Evolutionary conservation across 1,140 invertebrate genomes (phyloP), one percentile per base, ranked within the genome.

Genomic region (Brachionus calyciflorus): DNA sequence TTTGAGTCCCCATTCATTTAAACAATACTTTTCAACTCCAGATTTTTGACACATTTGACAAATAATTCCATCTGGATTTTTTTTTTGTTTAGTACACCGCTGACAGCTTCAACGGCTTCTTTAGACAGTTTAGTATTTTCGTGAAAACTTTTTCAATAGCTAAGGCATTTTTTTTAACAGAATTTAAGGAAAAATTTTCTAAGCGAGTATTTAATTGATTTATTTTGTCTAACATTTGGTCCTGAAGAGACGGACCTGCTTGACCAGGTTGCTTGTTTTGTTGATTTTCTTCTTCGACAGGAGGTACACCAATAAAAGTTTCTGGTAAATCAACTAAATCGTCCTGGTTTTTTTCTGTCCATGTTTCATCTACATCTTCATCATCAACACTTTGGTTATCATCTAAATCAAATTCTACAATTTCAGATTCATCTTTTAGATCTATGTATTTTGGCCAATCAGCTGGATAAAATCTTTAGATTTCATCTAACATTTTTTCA

Each of bases 121-220:
- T 28, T 30, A 57, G 9, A 30, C 28, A 6, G 53, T 17, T 57
- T 57, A 14, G 53, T 24, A 57, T 7, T 30, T 33, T 57, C 53
- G 10, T 57, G 30, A 57, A 57, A 28, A 57, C 53, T 57, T 57
- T 57, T 14, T 57, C 53, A 57, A 57, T 57, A 17, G 12, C 53
- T 17, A 57, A 57, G 14, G 53, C 26, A 57, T 57, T 57, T 17
- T 5, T 57, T 57, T 57, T 57, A 3, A 53, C 49, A 55, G 9
- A 3, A 53, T 53, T 51, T 51, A 51, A 51, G 19, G 48, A 51
- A 12, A 51, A 12, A 51, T 51, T 51, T 51, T 51, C 48, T 51
- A 51, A 19, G 19, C 48, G 48, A 17, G 12, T 24, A 51, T 51
- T 51, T 51, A 51, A 51, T n/a, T 51, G 12, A 51, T 51, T 51